These are phyloP conservation scores for Pantelozetes paolii DNA, from an alignment of 2,888 invertebrate genomes.

Conservation along the genomic window DNA sequence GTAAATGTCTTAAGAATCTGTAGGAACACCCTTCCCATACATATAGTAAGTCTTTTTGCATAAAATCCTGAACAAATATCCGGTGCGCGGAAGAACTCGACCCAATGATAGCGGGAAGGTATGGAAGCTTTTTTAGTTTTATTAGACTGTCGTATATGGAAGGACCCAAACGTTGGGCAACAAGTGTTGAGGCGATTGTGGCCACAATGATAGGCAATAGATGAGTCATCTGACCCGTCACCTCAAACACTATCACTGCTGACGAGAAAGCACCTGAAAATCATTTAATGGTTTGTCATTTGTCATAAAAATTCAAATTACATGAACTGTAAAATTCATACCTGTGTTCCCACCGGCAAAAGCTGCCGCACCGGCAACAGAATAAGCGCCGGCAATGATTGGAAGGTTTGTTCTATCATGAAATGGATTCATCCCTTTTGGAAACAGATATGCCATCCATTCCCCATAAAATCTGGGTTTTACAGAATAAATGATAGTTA, in stretches of 20 bases:
- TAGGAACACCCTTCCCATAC: slow-evolving; percentile 79
- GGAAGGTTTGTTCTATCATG: slow-evolving; percentile 55
- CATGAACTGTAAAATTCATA: no score
- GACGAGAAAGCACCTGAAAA: slow-evolving; percentile 74
- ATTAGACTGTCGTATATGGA: slow-evolving; percentile 99
- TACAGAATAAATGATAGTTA: neutral
- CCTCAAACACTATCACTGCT: slow-evolving; percentile 94
- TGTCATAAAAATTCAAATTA: neutral
- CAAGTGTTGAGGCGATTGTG: slow-evolving; percentile 88
- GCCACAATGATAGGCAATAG: slow-evolving; percentile 95
- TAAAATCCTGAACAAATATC: slow-evolving; percentile 93
- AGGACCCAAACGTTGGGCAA: slow-evolving; percentile 84
- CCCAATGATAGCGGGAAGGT: slow-evolving; percentile 84
- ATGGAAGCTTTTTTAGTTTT: slow-evolving; percentile 92
- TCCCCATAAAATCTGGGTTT: slow-evolving; percentile 74
- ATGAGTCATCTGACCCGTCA: slow-evolving; percentile 97
- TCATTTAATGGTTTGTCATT: neutral
- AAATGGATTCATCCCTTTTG: slow-evolving; percentile 82
- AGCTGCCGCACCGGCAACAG: slow-evolving; percentile 70
- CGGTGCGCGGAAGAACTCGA: slow-evolving; percentile 73
- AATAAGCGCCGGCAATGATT: slow-evolving; percentile 77
- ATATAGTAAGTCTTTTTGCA: slow-evolving; percentile 82
- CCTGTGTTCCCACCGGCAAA: slow-evolving; percentile 67
- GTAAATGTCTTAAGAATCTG: slow-evolving; percentile 73
- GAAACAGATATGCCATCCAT: slow-evolving; percentile 87